Evolutionary conservation across 1,140 invertebrate species (phyloP).

Genomic region (Tribolium castaneum): DNA sequence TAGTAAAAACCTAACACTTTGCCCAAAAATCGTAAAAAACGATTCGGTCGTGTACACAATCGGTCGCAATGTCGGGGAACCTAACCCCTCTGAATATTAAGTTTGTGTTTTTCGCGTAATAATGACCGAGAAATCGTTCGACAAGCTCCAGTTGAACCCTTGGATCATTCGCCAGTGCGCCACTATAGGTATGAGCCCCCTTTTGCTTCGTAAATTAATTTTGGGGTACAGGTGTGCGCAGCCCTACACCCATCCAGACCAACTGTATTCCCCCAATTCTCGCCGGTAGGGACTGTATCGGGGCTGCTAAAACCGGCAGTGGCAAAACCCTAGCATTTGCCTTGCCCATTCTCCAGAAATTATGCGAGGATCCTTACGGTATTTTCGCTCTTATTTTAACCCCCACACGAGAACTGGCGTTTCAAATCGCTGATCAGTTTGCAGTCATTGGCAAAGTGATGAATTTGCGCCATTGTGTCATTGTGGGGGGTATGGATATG

Average conservation of each 20-base stretch:
- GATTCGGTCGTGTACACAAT: too few relatives aligned
- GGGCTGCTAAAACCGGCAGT: slow-evolving; percentile 96
- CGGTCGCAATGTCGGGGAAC: too few relatives aligned
- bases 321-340: slow-evolving; percentile 98
- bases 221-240: slow-evolving; percentile 73
- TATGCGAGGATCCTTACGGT: slow-evolving; percentile 93
- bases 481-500: slow-evolving; percentile 96
- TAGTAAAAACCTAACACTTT: too few relatives aligned
- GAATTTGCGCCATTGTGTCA: slow-evolving; percentile 82
- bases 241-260: slow-evolving; percentile 87
- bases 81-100: too few relatives aligned
- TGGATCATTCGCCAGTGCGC: slow-evolving; percentile 59
- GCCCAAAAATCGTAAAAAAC: too few relatives aligned
- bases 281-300: slow-evolving; percentile 88
- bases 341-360: slow-evolving; percentile 91
- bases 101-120: background rate
- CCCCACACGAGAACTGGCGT: slow-evolving; percentile 95
- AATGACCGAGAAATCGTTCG: slow-evolving; percentile 42
- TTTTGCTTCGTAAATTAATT: slow-evolving; percentile 14
- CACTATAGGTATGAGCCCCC: slow-evolving; percentile 49
- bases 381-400: slow-evolving; percentile 96
- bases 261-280: slow-evolving; percentile 87
- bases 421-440: slow-evolving; percentile 95
- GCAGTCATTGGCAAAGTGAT: slow-evolving; percentile 87
- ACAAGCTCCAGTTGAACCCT: slow-evolving; percentile 43